These are phyloP conservation scores for Macrosoma leucophasiata DNA, from an alignment of 2,888 invertebrate genomes.

Conservation along the genomic window DNA sequence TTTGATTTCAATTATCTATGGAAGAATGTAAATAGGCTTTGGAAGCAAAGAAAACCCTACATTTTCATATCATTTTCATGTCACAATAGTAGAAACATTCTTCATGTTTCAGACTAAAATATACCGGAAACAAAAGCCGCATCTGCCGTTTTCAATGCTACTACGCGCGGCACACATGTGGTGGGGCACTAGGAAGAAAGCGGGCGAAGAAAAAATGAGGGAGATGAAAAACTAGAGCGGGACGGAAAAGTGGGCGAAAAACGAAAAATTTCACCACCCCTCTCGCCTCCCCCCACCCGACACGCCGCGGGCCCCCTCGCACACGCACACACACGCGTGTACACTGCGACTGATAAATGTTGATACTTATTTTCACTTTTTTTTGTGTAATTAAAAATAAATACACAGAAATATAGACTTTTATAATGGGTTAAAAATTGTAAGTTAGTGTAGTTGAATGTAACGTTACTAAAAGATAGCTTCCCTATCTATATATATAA, in stretches of 20 bases:
- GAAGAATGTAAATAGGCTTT: too few relatives aligned
- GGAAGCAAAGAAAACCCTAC: too few relatives aligned
- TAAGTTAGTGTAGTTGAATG: too few relatives aligned
- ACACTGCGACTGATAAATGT: conserved; percentile 29
- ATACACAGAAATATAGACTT: background rate
- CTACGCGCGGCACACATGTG: conserved; percentile 70
- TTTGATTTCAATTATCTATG: too few relatives aligned
- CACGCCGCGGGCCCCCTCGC: conserved; percentile 40
- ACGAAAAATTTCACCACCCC: conserved; percentile 71
- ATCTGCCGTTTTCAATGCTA: conserved; percentile 36
- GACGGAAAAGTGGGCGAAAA: conserved; percentile 76
- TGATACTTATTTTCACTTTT: conserved; percentile 49
- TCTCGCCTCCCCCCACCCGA: conserved; percentile 38
- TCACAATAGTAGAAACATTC: too few relatives aligned
- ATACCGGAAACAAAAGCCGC: conserved; percentile 51
- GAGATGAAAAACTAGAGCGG: conserved; percentile 75
- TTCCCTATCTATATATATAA: too few relatives aligned
- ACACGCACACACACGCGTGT: conserved; percentile 64
- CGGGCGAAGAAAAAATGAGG: conserved; percentile 75
- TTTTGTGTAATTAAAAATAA: too few relatives aligned
- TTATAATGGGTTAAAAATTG: too few relatives aligned
- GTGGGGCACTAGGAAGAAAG: conserved; percentile 75
- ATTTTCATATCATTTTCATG: too few relatives aligned
- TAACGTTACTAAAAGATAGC: too few relatives aligned
- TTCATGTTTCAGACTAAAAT: conserved; percentile 8